phyloP scores from a whole-genome alignment of 2,113 vertebrate species.

The Suricata suricatta region DNA sequence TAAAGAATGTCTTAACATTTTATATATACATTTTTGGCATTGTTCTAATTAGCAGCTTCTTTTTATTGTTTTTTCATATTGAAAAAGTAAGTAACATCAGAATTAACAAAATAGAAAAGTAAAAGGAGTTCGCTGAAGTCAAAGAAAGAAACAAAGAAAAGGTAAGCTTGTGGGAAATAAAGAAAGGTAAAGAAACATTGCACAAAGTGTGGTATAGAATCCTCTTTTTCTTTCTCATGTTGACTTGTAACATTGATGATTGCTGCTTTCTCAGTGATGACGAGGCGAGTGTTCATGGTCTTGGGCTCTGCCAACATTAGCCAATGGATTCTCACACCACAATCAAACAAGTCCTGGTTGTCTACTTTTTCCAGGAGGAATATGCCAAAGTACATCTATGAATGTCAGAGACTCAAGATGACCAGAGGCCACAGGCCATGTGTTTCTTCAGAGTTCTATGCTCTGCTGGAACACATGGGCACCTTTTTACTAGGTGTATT shows the following conservation, averaged over 20 bases:
- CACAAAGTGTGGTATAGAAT: background rate
- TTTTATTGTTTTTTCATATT: slow-evolving; percentile 37
- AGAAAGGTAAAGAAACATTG: background rate
- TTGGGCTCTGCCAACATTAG: background rate
- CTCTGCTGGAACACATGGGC: background rate
- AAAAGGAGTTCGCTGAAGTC: background rate
- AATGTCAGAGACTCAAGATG: background rate
- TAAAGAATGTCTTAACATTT: background rate
- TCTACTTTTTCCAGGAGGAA: background rate
- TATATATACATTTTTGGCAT: background rate
- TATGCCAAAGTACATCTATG: background rate
- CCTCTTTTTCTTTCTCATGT: background rate
- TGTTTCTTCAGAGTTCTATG: background rate
- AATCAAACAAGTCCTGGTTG: background rate
- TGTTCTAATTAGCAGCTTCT: background rate
- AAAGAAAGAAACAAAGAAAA: slow-evolving; percentile 6
- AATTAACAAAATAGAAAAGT: background rate
- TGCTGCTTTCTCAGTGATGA: background rate
- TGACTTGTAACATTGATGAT: background rate
- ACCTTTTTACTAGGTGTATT: background rate
- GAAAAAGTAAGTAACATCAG: background rate
- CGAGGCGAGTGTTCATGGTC: background rate
- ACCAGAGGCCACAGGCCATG: background rate
- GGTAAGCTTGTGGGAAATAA: background rate
- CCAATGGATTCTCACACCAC: background rate